Base-by-base conservation (phyloP, 2,113 vertebrate species). In the Grallaria varia region DNA sequence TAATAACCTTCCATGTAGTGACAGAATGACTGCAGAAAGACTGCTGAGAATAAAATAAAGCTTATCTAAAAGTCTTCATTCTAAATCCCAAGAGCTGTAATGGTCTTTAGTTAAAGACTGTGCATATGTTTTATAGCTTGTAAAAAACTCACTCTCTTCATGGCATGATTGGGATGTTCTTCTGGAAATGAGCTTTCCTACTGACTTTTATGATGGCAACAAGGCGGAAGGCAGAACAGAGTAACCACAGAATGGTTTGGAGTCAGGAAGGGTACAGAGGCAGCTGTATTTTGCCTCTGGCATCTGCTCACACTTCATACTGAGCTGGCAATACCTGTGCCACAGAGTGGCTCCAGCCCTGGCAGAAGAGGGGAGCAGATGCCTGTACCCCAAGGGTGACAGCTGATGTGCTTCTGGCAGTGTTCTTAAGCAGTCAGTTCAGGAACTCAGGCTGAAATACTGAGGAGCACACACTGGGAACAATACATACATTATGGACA, bases 201-300 rank as follows among this genome's bases (percentile, higher is more conserved):
- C 9, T 73, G 72, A 62, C 53, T 87, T 87, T 84, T 78, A 24
- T 35, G 67, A 39, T 3, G 33, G 49, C 39, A 64, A 24, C 40
- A 93, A 78, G 37, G 60, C 83, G 96, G 91, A 91, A 69, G 23
- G 71, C 44, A 80, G 58, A 84, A 92, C 52, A 86, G 59, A 71
- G 52, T n/a, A 22, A 53, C 12, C 25, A 53, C 30, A 24, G 47
- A 87, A 91, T 5, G n/a, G 30, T 72, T 53, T 60, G 35, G 69
- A 63, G 44, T 67, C 69, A 84, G 53, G 56, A 42, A 56, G 39
- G 18, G 49, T 59, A 50, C 16, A 60, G 53, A 79, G 30, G 10
- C 0, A 1, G 68, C 23, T 89, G 67, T 33, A 21, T n/a, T 56
- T 8, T 84, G n/a, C 42, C 63, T n/a, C 44, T 8, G 2, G 60